These are phyloP conservation scores for Spongilla lacustris DNA, from an alignment of 37 sponge, comb jelly and placozoan species.

Conservation along the genomic window DNA sequence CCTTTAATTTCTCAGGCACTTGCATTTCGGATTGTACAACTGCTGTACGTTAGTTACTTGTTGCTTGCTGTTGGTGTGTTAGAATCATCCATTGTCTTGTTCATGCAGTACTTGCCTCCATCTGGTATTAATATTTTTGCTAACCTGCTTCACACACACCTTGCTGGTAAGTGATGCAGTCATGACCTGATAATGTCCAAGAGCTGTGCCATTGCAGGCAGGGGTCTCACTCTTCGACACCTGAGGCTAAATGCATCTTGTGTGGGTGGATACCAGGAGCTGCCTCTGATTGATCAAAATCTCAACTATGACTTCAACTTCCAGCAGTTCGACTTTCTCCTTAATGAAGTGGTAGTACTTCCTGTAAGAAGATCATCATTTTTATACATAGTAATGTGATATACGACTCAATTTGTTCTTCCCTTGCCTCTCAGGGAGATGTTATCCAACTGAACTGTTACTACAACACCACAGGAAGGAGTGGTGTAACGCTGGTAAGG, in stretches of 20 bases:
- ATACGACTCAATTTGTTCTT: not conserved
- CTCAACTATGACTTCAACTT: not conserved
- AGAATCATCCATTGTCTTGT: not conserved
- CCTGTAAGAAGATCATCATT: not conserved
- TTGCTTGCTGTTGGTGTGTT: not conserved
- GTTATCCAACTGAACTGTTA: not conserved
- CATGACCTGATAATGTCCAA: not conserved
- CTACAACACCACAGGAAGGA: not conserved
- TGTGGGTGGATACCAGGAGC: not conserved
- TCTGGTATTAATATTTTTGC: not conserved
- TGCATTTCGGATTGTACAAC: slow-evolving; percentile 1
- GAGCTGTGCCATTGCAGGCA: not conserved
- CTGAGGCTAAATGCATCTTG: not conserved
- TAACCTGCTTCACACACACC: not conserved
- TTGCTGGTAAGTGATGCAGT: not conserved
- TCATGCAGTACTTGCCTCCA: not conserved
- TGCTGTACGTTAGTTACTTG: not conserved
- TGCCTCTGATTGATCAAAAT: not conserved
- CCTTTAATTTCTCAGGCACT: not conserved
- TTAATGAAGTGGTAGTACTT: not conserved
- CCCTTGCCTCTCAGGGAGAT: not conserved
- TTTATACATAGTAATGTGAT: not conserved
- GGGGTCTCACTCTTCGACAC: not conserved
- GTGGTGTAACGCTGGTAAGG: not conserved
- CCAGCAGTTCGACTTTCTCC: not conserved